Conservation (phyloP, 2,113 vertebrate species). For the Percopsis transmontana region DNA sequence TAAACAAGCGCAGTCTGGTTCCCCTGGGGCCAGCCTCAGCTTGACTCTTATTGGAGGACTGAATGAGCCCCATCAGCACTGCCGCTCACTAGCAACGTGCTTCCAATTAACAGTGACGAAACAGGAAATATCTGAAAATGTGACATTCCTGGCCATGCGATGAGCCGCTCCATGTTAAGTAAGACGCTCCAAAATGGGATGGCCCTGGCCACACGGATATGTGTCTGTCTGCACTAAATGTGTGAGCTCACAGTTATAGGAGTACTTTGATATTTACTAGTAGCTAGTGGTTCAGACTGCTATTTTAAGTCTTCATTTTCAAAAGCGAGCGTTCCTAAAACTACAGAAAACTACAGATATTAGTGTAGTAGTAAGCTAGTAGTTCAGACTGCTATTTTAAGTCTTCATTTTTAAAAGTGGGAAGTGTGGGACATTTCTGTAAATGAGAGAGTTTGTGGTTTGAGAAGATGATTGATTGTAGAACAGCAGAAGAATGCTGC, state of each 20-base stretch:
- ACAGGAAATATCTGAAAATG: constrained; percentile 77
- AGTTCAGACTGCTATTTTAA: too few relatives aligned
- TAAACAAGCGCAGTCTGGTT: constrained; percentile 73
- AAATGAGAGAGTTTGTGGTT: too few relatives aligned
- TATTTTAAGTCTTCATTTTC: too few relatives aligned
- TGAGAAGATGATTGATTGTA: too few relatives aligned
- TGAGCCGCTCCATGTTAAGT: constrained; percentile 39
- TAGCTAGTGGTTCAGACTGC: too few relatives aligned
- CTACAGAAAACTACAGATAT: too few relatives aligned
- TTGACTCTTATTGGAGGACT: constrained; percentile 61
- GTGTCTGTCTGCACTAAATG: background rate
- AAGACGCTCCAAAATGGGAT: constrained; percentile 23
- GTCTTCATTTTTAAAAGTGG: too few relatives aligned
- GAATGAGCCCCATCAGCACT: constrained; percentile 54
- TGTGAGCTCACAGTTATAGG: constrained; percentile 5
- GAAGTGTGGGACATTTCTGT: too few relatives aligned
- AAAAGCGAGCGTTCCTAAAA: too few relatives aligned
- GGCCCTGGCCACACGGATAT: constrained; percentile 8
- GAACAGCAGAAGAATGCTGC: too few relatives aligned
- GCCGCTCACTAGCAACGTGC: constrained; percentile 67
- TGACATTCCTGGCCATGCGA: constrained; percentile 67
- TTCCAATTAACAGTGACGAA: constrained; percentile 81
- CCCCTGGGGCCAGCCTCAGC: constrained; percentile 58
- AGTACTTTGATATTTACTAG: too few relatives aligned
- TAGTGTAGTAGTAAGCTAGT: too few relatives aligned